phyloP scores from a whole-genome alignment of 2,113 vertebrate genomes.

The Clupea harengus region DNA sequence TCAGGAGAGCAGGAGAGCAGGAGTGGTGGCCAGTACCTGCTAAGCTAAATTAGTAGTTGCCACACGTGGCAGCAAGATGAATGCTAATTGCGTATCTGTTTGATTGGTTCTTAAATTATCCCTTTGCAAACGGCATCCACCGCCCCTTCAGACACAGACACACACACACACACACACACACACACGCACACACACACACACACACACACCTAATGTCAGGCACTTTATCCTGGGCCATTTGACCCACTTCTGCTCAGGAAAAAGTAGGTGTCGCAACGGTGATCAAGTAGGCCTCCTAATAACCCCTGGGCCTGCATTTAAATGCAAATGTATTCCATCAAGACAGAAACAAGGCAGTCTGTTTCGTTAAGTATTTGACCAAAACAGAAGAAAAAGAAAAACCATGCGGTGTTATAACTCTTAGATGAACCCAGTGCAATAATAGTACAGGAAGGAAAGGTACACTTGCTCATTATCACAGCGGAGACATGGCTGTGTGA shows the following conservation, averaged over 20 bases:
- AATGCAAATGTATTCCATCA: neutral
- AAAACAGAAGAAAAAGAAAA: neutral
- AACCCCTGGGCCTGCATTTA: conserved; percentile 16
- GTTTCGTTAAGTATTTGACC: neutral
- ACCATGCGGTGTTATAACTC: neutral
- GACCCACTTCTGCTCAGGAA: neutral
- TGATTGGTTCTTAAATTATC: neutral
- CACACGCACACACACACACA: neutral
- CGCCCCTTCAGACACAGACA: neutral
- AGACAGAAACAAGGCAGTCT: neutral
- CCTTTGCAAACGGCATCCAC: neutral
- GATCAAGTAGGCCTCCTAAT: neutral
- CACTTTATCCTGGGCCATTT: neutral
- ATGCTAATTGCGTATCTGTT: conserved; percentile 6
- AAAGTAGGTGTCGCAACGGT: neutral
- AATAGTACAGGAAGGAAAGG: neutral
- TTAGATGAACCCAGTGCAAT: neutral
- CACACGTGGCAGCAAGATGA: conserved; percentile 2
- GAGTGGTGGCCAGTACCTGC: conserved; percentile 43
- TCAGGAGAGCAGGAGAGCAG: conserved; percentile 29
- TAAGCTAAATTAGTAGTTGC: neutral
- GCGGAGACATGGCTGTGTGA: conserved; percentile 35
- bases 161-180: neutral
- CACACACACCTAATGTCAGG: neutral
- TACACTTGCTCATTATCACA: conserved; percentile 47